Percentiles rank a stretch among this genome's conserved stretches.
Conservation (phyloP, 2,888 invertebrate species). For the Ectemnius cavifrons region DNA sequence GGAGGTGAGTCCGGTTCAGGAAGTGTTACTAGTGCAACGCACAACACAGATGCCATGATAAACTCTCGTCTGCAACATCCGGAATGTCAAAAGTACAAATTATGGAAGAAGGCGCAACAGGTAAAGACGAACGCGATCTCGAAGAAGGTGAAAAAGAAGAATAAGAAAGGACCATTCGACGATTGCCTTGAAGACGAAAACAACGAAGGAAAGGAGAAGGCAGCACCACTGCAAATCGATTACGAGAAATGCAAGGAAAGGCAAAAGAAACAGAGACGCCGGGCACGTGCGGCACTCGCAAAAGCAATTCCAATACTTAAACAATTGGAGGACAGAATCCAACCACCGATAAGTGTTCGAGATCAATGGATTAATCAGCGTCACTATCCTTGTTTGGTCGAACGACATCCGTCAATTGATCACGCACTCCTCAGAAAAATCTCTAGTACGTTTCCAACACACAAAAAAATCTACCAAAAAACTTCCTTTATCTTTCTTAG, state of each 20-base stretch:
- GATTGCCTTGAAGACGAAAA: conserved; percentile 37
- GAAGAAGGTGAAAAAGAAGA: not conserved
- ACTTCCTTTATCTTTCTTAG: too few relatives aligned
- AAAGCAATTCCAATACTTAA: conserved; percentile 22
- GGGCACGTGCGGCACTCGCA: not conserved
- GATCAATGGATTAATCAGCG: conserved; percentile 47
- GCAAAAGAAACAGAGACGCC: not conserved
- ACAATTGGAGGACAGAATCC: conserved; percentile 50
- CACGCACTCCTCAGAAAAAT: not conserved
- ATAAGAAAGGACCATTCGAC: not conserved
- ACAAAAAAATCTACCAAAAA: not conserved
- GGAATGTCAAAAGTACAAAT: conserved; percentile 25
- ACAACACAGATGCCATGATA: too few relatives aligned
- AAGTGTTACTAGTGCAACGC: too few relatives aligned
- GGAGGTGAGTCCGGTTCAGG: too few relatives aligned
- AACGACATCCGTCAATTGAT: conserved; percentile 4
- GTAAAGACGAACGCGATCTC: not conserved
- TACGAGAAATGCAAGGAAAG: conserved; percentile 21
- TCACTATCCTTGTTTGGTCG: conserved; percentile 52
- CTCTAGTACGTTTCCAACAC: conserved; percentile 14
- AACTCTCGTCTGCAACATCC: conserved; percentile 4
- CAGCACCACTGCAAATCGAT: not conserved
- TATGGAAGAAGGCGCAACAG: conserved; percentile 30
- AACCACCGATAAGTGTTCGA: conserved; percentile 60
- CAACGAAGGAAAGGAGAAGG: not conserved